Percentiles rank a stretch among this genome's conserved stretches.
Evolutionary conservation across 64 coral and sea anemone species (phyloP).

Genomic region (Dendrophyllia cribrosa): DNA sequence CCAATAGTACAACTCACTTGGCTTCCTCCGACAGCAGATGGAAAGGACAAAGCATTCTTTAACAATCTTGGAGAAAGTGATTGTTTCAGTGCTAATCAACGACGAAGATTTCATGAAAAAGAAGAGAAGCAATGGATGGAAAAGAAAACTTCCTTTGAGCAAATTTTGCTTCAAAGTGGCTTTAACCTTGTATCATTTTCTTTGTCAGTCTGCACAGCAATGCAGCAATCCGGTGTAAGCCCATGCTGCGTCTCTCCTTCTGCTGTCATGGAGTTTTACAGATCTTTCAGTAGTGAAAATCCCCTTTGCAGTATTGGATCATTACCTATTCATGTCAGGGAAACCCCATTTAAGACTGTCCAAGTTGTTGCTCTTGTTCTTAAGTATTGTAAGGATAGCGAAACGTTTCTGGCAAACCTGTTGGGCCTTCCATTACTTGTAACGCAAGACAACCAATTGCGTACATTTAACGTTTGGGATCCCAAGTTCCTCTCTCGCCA

Average conservation of each 20-base stretch:
- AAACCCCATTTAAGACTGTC: slow-evolving; percentile 44
- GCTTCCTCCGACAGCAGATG: slow-evolving; percentile 61
- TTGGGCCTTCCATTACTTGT: slow-evolving; percentile 84
- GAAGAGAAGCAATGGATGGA: not conserved
- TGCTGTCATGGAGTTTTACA: slow-evolving; percentile 60
- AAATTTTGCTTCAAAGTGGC: slow-evolving; percentile 42
- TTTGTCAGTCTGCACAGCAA: not conserved
- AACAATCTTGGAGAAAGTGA: slow-evolving; percentile 15
- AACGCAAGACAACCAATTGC: slow-evolving; percentile 69
- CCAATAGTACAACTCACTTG: not conserved
- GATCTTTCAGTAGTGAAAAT: slow-evolving; percentile 4
- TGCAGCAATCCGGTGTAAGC: not conserved
- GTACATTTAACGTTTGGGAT: slow-evolving; percentile 1
- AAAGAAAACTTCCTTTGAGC: not conserved
- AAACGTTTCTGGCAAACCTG: slow-evolving; percentile 42
- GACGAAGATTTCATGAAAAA: not conserved
- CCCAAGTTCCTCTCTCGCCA: slow-evolving; percentile 59
- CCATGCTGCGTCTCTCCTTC: slow-evolving; percentile 22
- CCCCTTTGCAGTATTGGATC: slow-evolving; percentile 38
- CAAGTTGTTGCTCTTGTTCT: slow-evolving; percentile 13
- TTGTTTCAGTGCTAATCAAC: not conserved
- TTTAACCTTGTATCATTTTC: slow-evolving; percentile 65
- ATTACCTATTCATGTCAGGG: slow-evolving; percentile 19
- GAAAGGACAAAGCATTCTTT: slow-evolving; percentile 69
- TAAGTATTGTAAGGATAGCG: slow-evolving; percentile 68